phyloP scores from a whole-genome alignment of 2,113 vertebrate genomes.

The Cardinalis cardinalis region DNA sequence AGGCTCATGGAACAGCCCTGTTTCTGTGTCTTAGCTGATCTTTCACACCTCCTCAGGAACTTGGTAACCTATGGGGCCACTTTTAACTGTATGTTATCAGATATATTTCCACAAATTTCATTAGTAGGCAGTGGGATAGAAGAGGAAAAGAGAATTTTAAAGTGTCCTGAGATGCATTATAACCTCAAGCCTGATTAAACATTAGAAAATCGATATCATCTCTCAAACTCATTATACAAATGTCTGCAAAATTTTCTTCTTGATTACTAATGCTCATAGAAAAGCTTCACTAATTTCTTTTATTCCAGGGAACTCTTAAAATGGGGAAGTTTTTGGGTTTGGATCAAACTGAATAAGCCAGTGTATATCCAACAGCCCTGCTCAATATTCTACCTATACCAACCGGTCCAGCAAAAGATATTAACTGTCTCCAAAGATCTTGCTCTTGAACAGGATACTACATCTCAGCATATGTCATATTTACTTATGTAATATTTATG shows the following conservation, averaged over 20 bases:
- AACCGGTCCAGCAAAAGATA: not conserved
- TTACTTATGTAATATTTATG: not conserved
- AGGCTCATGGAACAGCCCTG: not conserved
- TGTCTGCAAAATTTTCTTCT: not conserved
- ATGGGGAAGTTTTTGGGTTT: not conserved
- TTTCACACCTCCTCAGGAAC: not conserved
- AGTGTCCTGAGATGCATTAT: not conserved
- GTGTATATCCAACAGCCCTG: not conserved
- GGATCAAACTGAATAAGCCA: not conserved
- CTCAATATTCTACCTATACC: not conserved
- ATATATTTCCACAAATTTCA: not conserved
- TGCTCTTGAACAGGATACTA: not conserved
- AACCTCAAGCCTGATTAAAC: slow-evolving; percentile 6
- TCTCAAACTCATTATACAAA: not conserved
- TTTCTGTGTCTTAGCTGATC: not conserved
- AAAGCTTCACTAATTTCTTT: not conserved
- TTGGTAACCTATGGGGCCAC: not conserved
- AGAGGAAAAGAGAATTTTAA: not conserved
- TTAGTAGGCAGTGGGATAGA: not conserved
- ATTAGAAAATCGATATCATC: not conserved
- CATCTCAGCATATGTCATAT: not conserved
- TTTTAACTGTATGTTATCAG: not conserved
- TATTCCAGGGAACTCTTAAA: not conserved
- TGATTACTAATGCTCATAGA: not conserved
- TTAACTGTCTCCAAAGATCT: not conserved